A percentile compares a stretch with the other conserved stretches of the same genome.
Evolutionary conservation across 2,888 invertebrate genomes (phyloP).

Genomic region (Neoitamus cyanurus): DNA sequence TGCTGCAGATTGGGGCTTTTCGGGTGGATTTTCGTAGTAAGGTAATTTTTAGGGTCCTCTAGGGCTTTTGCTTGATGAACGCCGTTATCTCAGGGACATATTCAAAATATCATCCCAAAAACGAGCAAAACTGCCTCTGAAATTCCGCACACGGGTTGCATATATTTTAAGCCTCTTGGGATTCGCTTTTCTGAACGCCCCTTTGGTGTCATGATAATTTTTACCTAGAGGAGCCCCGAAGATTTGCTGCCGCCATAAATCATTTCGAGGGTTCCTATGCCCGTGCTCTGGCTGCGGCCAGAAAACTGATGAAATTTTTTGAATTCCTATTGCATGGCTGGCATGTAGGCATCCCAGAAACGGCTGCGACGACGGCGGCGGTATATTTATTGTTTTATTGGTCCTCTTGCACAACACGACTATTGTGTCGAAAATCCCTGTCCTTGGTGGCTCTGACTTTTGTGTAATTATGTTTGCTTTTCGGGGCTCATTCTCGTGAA

Average conservation of each 20-base stretch:
- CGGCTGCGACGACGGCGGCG: not conserved
- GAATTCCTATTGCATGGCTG: not conserved
- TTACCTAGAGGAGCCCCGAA: not conserved
- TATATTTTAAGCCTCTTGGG: not conserved
- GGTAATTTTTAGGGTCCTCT: not conserved
- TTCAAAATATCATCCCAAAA: not conserved
- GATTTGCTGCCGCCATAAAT: constrained; percentile 20
- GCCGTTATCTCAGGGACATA: not conserved
- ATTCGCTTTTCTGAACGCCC: not conserved
- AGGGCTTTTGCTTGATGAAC: not conserved
- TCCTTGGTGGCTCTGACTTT: constrained; percentile 20
- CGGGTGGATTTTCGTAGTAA: not conserved
- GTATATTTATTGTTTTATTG: constrained; percentile 27
- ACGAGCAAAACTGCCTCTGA: not conserved
- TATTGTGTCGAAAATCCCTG: not conserved
- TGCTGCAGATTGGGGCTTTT: not conserved
- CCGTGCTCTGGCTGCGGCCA: not conserved
- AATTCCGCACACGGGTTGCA: not conserved
- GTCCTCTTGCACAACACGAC: not conserved
- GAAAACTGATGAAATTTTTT: not conserved
- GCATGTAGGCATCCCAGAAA: not conserved
- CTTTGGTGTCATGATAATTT: not conserved
- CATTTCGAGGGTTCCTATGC: not conserved
- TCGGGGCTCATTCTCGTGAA: constrained; percentile 3
- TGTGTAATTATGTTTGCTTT: constrained; percentile 15